Base-by-base conservation (phyloP, 2,113 vertebrate species). In the Channa argus region DNA sequence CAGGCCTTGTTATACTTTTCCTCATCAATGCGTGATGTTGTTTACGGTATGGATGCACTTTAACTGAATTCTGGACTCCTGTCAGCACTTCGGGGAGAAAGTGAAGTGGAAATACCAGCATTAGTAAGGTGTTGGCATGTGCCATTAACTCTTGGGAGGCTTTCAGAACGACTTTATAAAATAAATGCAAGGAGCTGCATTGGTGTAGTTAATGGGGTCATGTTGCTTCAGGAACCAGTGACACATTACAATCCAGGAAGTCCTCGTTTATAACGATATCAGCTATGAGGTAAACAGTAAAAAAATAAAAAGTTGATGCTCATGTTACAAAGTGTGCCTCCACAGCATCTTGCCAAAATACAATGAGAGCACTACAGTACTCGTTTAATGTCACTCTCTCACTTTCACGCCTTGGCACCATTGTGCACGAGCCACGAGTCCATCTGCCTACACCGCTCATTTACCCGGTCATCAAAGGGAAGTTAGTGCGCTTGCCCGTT, bases 171-270 rank as follows among this genome's bases (percentile, higher is more conserved):
- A 58, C 38, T 50, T 70, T 37, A 55, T 37, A 37, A 36, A 39
- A 51, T 7, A 12, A 66, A 5, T 4, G 3, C 45, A 63, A 51
- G 14, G n/a, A n/a, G 38, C 14, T 15, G n/a, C 4, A 15, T 43
- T 47, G 24, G n/a, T 43, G n/a, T 49, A 43, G 41, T 33, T 49
- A 14, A 5, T 37, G 24, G 34, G 62, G 33, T 3, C 46, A 10
- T 33, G 56, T 39, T 43, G 41, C 14, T 54, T 79, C 54, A 36
- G 12, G 43, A 43, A 50, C 24, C 37, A 14, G 59, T n/a, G 64
- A 59, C 39, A 49, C 14, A 46, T 34, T 34, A 47, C 15, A 54
- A 38, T 41, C 36, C 46, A 51, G n/a, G 36, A 34, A 50, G 39
- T 24, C 24, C 1, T 24, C 24, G 9, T 53, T 53, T 36, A 10